Conservation (phyloP, 2,797 vertebrate genomes). For the Staurois parvus region DNA sequence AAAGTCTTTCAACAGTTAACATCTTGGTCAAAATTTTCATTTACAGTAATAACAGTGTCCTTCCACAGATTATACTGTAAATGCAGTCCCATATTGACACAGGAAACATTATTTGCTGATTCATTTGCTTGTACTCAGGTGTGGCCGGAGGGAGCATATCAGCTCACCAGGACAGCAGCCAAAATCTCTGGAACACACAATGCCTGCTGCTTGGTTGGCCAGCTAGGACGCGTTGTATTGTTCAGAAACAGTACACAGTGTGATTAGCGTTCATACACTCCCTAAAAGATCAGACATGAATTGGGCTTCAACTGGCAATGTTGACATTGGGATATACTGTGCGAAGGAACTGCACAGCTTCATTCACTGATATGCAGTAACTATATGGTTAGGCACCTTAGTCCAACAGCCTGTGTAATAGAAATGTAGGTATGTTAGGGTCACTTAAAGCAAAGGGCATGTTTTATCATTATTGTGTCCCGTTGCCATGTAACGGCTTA, state of each 20-base stretch:
- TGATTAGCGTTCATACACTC: constrained; percentile 7
- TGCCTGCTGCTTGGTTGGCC: constrained; percentile 10
- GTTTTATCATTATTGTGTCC: constrained; percentile 7
- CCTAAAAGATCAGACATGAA: not conserved
- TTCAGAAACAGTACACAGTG: constrained; percentile 1
- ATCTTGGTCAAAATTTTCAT: too few species aligned
- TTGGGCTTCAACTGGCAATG: constrained; percentile 8
- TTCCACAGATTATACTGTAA: not conserved
- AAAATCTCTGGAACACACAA: constrained; percentile 40
- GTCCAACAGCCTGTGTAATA: not conserved
- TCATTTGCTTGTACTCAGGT: constrained; percentile 1
- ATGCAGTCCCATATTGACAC: not conserved
- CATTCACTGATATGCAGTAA: not conserved
- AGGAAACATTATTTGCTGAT: constrained; percentile 4
- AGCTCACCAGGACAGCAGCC: constrained; percentile 1
- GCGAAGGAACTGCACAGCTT: not conserved
- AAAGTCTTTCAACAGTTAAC: too few species aligned
- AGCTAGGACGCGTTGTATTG: constrained; percentile 13
- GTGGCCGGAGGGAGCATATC: not conserved
- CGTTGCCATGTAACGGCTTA: constrained; percentile 1
- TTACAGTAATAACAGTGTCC: not conserved
- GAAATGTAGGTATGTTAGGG: not conserved
- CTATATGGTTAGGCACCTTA: not conserved
- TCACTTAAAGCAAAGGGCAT: constrained; percentile 12
- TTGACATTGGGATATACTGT: constrained; percentile 49